These are phyloP conservation scores for Nycticorax nycticorax DNA, from an alignment of 2,113 vertebrate species.

Conservation along the genomic window DNA sequence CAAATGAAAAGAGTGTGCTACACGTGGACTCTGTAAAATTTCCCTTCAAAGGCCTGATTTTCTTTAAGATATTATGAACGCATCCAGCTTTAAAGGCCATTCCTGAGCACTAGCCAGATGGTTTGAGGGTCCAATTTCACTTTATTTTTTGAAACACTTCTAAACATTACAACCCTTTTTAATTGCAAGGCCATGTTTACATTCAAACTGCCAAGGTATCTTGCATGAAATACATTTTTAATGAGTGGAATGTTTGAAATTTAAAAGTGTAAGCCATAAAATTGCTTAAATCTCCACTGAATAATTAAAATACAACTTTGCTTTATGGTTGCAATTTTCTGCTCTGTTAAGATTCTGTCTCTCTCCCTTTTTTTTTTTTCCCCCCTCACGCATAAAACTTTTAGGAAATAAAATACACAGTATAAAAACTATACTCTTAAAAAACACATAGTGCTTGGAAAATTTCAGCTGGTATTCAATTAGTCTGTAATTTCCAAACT, in stretches of 20 bases:
- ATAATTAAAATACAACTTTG: constrained; percentile 54
- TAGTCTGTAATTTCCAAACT: not conserved
- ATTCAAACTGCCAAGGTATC: not conserved
- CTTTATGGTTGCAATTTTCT: constrained; percentile 58
- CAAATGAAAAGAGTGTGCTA: not conserved
- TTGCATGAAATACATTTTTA: constrained; percentile 39
- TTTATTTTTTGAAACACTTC: not conserved
- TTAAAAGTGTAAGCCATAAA: not conserved
- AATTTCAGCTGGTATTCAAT: not conserved
- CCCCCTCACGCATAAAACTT: not conserved
- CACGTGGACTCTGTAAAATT: not conserved
- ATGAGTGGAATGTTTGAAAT: constrained; percentile 27
- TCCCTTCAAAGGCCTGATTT: not conserved
- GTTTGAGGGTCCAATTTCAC: not conserved
- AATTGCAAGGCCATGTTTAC: constrained; percentile 34
- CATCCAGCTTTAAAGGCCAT: not conserved
- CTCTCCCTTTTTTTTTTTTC: not conserved
- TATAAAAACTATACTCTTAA: not conserved
- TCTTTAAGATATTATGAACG: not conserved
- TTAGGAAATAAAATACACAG: not conserved
- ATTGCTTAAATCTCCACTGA: constrained; percentile 24
- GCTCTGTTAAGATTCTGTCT: constrained; percentile 36
- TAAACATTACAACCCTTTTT: not conserved
- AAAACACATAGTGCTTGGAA: not conserved
- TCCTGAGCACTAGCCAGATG: constrained; percentile 14